Evolutionary conservation across 2,888 invertebrate species (phyloP), one percentile per base, ranked within the genome.

Genomic region (Polydrusus cervinus): DNA sequence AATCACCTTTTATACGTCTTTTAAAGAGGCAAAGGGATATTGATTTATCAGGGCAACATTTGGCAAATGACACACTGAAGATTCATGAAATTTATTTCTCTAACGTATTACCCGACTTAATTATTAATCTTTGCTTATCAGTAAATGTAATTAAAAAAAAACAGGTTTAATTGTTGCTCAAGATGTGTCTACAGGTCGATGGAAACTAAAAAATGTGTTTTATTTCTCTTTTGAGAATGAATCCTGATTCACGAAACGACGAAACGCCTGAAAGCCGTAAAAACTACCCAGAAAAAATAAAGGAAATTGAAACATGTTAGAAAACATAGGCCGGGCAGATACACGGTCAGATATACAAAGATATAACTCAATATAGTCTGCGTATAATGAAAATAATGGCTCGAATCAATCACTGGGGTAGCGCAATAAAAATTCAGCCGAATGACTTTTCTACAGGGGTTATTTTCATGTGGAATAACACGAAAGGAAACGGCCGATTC

Each of bases 401-500:
- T 45, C 18, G 34, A 68, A 68, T 68, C 68, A 68, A 68, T 68
- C 68, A 68, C 25, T 3, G 57, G 45, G 51, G 11, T 55, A 67
- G 49, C 67, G 67, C 30, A 53, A 40, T 57, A 49, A 40, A 68
- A 57, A 55, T 40, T 57, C 68, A 68, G 3, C 25, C 30, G 25
- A 53, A 68, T 68, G 30, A 20, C 14, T 40, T 68, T 55, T 51
- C 45, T 43, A 18, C 57, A 30, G 57, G 18, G 55, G 43, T 45
- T 68, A 55, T 53, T 57, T 57, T 68, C 57, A 55, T 57, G 60
- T 43, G 68, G 45, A 68, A 57, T 68, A 53, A 60, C 68, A 68
- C 45, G 47, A 57, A 57, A 68, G 11, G 40, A 68, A 53, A 53
- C n/a, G 25, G 53, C 25, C 53, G 13, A 53, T n/a, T 53, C 13